Percentiles rank a stretch among this genome's conserved stretches.
These are phyloP conservation scores for Nothoprocta pentlandii DNA, from an alignment of 2,113 vertebrate genomes.

Conservation along the genomic window DNA sequence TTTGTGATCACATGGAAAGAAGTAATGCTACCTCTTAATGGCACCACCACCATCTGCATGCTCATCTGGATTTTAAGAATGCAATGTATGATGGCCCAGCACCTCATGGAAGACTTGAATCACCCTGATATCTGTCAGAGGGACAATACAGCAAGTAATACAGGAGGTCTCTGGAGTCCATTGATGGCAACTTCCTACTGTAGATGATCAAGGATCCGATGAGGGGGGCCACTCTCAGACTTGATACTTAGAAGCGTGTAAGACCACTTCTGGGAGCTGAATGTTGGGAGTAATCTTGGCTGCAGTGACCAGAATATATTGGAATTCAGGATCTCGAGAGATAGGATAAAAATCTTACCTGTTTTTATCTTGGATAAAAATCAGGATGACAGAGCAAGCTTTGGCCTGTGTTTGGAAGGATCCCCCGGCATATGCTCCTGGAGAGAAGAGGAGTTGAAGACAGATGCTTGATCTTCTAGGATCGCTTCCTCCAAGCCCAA, in stretches of 20 bases:
- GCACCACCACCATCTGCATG: not conserved
- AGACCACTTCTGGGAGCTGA: not conserved
- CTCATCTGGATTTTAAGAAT: not conserved
- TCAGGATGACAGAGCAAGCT: not conserved
- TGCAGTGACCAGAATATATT: not conserved
- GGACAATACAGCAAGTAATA: not conserved
- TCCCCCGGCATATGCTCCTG: not conserved
- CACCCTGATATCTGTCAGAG: not conserved
- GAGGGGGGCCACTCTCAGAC: not conserved
- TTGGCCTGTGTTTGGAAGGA: not conserved
- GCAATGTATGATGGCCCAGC: not conserved
- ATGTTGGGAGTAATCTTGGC: fast-evolving
- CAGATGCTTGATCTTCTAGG: not conserved
- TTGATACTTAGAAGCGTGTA: not conserved
- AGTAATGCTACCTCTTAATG: not conserved
- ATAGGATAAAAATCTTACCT: not conserved
- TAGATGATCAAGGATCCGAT: not conserved
- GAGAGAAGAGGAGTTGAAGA: not conserved
- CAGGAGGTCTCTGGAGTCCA: not conserved
- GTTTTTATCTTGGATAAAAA: not conserved
- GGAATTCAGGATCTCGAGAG: not conserved
- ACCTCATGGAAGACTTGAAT: not conserved
- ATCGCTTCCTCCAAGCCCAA: not conserved
- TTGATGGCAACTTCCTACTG: not conserved
- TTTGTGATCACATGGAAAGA: not conserved